Evolutionary conservation across 2,797 vertebrate genomes (phyloP).

Genomic region (Denticeps clupeoides): DNA sequence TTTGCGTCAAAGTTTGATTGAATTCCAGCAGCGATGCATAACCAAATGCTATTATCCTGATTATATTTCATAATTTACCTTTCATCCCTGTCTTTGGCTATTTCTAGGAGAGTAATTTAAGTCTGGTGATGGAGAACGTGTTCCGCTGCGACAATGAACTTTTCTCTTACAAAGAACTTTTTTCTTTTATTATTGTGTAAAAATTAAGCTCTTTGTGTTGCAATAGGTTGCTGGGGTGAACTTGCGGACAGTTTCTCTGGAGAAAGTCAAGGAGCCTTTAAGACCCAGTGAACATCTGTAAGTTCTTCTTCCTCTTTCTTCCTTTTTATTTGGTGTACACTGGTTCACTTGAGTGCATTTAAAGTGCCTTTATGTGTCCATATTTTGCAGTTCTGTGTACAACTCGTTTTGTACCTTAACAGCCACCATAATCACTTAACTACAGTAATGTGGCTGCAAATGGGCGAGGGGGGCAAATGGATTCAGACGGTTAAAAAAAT

Average conservation of each 20-base stretch:
- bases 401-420: no score
- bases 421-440: no score
- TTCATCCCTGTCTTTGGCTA: conserved; percentile 15
- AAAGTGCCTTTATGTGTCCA: no score
- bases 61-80: conserved; percentile 39
- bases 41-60: conserved; percentile 42
- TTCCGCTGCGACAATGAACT: conserved; percentile 2
- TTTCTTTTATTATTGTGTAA: conserved; percentile 21
- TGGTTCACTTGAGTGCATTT: no score
- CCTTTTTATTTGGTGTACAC: neutral
- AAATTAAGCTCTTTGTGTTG: conserved; percentile 14
- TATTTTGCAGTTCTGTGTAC: no score
- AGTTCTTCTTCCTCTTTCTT: conserved; percentile 6
- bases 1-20: conserved; percentile 35
- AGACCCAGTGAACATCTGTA: conserved; percentile 20
- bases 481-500: no score
- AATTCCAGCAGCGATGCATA: conserved; percentile 29
- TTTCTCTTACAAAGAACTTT: neutral
- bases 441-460: no score
- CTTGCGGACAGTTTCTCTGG: conserved; percentile 21
- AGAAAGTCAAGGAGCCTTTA: conserved; percentile 21
- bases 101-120: conserved; percentile 36
- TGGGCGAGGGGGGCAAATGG: no score
- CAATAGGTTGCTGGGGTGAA: conserved; percentile 32
- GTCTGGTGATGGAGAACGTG: conserved; percentile 27